phyloP scores from a whole-genome alignment of 2,113 vertebrate genomes.

The Heterotilapia buettikoferi region DNA sequence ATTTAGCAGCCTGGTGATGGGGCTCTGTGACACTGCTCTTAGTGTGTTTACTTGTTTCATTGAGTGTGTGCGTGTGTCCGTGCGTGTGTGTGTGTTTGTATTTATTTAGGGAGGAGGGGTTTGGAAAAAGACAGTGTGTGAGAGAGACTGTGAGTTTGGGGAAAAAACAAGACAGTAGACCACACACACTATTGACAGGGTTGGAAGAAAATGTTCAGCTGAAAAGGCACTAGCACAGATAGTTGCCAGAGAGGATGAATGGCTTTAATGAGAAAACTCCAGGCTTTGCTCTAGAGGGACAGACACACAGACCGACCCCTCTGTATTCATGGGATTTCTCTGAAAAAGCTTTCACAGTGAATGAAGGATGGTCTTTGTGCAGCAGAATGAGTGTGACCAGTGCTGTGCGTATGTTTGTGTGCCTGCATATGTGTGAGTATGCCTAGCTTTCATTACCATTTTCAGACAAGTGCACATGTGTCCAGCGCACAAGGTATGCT shows the following conservation, averaged over 20 bases:
- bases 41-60: not conserved
- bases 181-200: slow-evolving; percentile 30
- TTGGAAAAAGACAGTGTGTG: not conserved
- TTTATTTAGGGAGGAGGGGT: not conserved
- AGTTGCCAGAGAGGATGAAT: slow-evolving; percentile 50
- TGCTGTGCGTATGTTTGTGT: not conserved
- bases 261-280: slow-evolving; percentile 53
- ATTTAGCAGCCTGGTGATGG: slow-evolving; percentile 18
- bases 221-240: slow-evolving; percentile 17
- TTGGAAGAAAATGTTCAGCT: not conserved
- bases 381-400: not conserved
- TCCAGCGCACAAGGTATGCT: not conserved
- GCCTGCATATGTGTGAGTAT: not conserved
- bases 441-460: not conserved
- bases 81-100: not conserved
- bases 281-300: slow-evolving; percentile 17
- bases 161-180: not conserved
- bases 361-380: slow-evolving; percentile 14
- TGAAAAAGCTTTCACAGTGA: slow-evolving; percentile 26
- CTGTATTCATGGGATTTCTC: slow-evolving; percentile 33
- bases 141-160: not conserved
- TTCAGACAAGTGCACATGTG: not conserved
- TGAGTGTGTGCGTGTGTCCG: not conserved
- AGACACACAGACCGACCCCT: not conserved
- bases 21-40: slow-evolving; percentile 24